Evolutionary conservation across 2,797 vertebrate genomes (phyloP).

Genomic region (Buphagus erythrorhynchus): DNA sequence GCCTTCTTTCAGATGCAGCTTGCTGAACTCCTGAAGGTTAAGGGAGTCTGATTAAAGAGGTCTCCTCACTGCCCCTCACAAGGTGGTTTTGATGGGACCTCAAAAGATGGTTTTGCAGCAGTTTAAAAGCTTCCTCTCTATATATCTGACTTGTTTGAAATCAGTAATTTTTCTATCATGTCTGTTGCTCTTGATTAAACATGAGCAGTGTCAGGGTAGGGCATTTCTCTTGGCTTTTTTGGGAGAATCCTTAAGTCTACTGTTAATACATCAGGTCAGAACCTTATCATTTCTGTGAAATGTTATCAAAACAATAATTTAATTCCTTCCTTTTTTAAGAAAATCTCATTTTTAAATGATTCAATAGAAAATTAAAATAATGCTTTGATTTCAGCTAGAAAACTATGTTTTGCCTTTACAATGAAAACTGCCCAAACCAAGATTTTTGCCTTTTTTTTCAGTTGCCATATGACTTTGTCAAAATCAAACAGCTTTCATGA

Average conservation of each 20-base stretch:
- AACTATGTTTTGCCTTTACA: neutral
- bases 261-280: neutral
- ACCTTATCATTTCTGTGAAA: neutral
- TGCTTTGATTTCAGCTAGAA: neutral
- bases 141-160: neutral
- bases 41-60: neutral
- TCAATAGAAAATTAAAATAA: neutral
- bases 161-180: neutral
- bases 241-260: neutral
- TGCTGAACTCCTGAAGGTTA: neutral
- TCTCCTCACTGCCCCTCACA: neutral
- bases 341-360: neutral
- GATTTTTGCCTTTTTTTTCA: neutral
- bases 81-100: neutral
- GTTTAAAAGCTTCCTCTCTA: neutral
- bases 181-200: neutral
- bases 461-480: neutral
- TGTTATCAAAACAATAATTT: neutral
- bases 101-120: neutral
- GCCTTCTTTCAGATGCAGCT: neutral
- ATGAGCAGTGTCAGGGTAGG: fast-evolving
- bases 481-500: neutral
- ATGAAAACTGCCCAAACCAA: neutral
- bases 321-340: neutral
- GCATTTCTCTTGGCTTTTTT: neutral